A percentile compares a stretch with the other conserved stretches of the same genome.
Conservation (phyloP, 2,888 invertebrate species). For the Perithous albicinctus region DNA sequence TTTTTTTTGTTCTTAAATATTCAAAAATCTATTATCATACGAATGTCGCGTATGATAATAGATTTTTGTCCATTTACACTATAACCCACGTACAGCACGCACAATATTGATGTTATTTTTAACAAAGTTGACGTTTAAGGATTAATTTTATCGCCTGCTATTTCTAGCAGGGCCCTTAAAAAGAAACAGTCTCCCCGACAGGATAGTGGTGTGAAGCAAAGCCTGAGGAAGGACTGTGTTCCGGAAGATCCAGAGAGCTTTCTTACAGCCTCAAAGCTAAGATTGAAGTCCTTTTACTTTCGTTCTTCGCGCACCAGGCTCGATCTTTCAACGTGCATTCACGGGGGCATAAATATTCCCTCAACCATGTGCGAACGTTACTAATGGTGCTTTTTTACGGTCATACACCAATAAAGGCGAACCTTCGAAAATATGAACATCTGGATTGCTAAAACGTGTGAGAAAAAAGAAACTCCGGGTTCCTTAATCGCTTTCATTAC, state of each 20-base stretch:
- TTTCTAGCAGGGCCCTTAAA: too few relatives aligned
- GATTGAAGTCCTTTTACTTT: constrained; percentile 28
- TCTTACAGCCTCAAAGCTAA: constrained; percentile 12
- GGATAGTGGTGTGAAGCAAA: constrained; percentile 1
- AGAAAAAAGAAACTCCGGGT: constrained; percentile 66
- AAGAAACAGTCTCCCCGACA: constrained; percentile 5
- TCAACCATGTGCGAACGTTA: constrained; percentile 70
- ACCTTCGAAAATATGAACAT: constrained; percentile 68
- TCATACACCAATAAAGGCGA: constrained; percentile 57
- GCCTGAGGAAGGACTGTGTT: constrained; percentile 10
- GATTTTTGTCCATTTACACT: too few relatives aligned
- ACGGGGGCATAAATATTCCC: constrained; percentile 65
- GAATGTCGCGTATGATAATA: too few relatives aligned
- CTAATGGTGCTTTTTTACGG: constrained; percentile 61
- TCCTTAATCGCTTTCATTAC: constrained; percentile 44
- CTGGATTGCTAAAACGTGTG: constrained; percentile 67
- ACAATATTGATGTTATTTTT: too few relatives aligned
- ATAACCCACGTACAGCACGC: too few relatives aligned
- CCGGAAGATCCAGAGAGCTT: constrained; percentile 1
- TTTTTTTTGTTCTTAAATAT: too few relatives aligned
- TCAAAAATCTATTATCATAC: too few relatives aligned
- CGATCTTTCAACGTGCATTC: constrained; percentile 45
- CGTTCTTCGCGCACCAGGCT: constrained; percentile 35
- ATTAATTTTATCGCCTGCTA: too few relatives aligned
- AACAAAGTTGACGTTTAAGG: too few relatives aligned